A percentile compares a stretch with the other conserved stretches of the same genome.
Evolutionary conservation across 2,797 vertebrate genomes (phyloP).

Genomic region (Pipistrellus kuhlii): DNA sequence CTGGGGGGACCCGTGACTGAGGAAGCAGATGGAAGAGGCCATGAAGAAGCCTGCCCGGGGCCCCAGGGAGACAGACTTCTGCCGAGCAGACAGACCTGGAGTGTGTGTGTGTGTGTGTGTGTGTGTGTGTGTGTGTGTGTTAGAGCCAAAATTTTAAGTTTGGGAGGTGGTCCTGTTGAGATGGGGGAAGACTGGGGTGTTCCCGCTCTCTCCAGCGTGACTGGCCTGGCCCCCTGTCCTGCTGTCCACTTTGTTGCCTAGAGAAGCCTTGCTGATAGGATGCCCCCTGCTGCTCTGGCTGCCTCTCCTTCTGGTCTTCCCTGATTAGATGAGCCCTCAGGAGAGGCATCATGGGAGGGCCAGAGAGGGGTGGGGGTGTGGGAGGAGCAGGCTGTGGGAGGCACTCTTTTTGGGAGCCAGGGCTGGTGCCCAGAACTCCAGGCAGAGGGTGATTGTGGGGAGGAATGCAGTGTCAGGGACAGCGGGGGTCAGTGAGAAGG

Average conservation of each 20-base stretch:
- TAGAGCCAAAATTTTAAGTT: constrained; percentile 9
- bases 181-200: not conserved
- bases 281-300: not conserved
- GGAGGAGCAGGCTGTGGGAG: not conserved
- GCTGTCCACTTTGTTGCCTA: not conserved
- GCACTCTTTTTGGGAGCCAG: not conserved
- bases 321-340: not conserved
- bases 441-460: not conserved
- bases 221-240: not conserved
- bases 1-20: not conserved
- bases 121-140: too few species aligned
- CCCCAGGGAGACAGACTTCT: not conserved
- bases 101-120: not conserved
- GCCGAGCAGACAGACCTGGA: not conserved
- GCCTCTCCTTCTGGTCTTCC: not conserved
- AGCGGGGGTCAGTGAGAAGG: not conserved
- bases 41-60: not conserved
- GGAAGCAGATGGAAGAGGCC: constrained; percentile 25
- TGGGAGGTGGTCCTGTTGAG: constrained; percentile 8
- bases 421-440: not conserved
- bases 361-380: not conserved
- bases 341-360: not conserved
- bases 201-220: not conserved
- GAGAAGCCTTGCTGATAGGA: not conserved
- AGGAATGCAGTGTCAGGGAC: not conserved